Percentiles rank a stretch among this genome's conserved stretches.
These are phyloP conservation scores for Drosophila fulvimacula DNA, from an alignment of 2,888 invertebrate species.

Conservation along the genomic window DNA sequence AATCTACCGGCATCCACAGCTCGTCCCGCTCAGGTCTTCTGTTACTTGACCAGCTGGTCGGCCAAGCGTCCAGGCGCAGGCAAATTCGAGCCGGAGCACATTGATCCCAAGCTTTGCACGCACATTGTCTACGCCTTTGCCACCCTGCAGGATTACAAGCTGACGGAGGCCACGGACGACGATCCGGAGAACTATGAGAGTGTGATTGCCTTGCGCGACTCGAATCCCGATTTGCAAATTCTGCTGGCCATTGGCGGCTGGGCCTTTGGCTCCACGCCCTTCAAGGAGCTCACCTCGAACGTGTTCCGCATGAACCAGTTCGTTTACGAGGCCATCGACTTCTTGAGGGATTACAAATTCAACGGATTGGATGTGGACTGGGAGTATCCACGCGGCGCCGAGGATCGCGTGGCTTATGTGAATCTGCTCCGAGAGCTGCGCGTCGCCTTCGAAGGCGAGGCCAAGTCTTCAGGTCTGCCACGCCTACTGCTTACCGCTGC, in stretches of 20 bases:
- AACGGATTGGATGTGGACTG: conserved; percentile 97
- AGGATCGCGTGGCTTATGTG: conserved; percentile 93
- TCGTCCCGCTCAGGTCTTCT: conserved; percentile 94
- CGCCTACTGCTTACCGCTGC: conserved; percentile 93
- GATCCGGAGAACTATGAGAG: conserved; percentile 94
- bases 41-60: conserved; percentile 98
- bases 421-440: conserved; percentile 93
- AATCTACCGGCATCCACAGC: conserved; percentile 85
- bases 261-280: conserved; percentile 98
- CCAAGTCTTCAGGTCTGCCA: conserved; percentile 93
- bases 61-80: conserved; percentile 95
- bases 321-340: conserved; percentile 97
- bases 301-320: conserved; percentile 97
- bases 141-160: conserved; percentile 93
- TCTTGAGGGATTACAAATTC: conserved; percentile 95
- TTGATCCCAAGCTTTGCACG: conserved; percentile 95
- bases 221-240: conserved; percentile 94
- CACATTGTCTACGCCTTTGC: conserved; percentile 98
- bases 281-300: conserved; percentile 95
- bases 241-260: conserved; percentile 96
- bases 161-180: conserved; percentile 92
- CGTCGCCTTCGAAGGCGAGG: conserved; percentile 96
- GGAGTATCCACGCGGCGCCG: conserved; percentile 96
- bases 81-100: conserved; percentile 94
- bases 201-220: conserved; percentile 93